Evolutionary conservation across 1,140 invertebrate genomes (phyloP).

Genomic region (Sogatella furcifera): DNA sequence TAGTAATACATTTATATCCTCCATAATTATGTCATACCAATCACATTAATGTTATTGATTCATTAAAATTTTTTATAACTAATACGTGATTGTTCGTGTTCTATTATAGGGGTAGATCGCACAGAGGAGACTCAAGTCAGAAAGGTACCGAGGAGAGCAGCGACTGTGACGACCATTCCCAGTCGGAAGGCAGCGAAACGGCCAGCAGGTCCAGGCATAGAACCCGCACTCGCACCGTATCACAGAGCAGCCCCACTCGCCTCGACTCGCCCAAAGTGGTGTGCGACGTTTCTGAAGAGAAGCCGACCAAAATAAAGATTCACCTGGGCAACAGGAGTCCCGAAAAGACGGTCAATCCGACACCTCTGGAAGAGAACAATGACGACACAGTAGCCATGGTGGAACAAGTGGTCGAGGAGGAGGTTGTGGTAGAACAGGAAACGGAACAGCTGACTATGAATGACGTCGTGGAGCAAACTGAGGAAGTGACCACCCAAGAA

Average conservation of each 20-base stretch:
- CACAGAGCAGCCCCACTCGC: conserved; percentile 7
- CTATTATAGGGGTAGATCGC: conserved; percentile 24
- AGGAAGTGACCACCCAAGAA: background rate
- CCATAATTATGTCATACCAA: too few relatives aligned
- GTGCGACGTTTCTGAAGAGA: conserved; percentile 4
- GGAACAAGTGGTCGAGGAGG: background rate
- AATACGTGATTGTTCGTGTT: too few relatives aligned
- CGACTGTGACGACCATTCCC: conserved; percentile 6
- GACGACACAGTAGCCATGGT: conserved; percentile 1
- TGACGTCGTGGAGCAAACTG: background rate
- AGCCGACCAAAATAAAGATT: conserved; percentile 14
- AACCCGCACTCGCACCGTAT: conserved; percentile 11
- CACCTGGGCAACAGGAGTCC: conserved; percentile 17
- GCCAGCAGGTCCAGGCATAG: conserved; percentile 1
- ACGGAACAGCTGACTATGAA: background rate
- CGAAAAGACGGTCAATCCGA: conserved; percentile 15
- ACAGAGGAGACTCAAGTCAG: conserved; percentile 20
- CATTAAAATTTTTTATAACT: too few relatives aligned
- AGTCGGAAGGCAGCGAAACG: conserved; percentile 12
- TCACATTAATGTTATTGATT: too few relatives aligned
- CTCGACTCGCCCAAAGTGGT: conserved; percentile 11
- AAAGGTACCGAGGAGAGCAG: conserved; percentile 24
- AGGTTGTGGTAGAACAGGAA: background rate
- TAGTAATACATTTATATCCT: too few relatives aligned
- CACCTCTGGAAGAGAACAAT: background rate